Evolutionary conservation across 2,797 vertebrate genomes (phyloP).

Genomic region (Lindbergichthys nudifrons): DNA sequence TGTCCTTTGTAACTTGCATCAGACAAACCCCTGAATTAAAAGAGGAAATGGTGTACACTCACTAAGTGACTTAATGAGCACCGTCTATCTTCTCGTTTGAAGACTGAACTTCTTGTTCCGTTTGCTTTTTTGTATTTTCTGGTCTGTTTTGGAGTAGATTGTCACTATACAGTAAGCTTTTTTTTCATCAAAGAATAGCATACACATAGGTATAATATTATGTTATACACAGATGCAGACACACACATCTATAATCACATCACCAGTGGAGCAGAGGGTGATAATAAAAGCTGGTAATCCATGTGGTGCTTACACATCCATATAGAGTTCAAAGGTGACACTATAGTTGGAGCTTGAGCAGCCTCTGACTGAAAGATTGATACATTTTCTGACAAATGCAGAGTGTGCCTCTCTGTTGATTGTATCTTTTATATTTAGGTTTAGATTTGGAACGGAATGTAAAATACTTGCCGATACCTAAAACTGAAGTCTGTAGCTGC

Average conservation of each 20-base stretch:
- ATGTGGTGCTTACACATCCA: slow-evolving; percentile 70
- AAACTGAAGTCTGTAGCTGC: slow-evolving; percentile 7
- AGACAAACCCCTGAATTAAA: slow-evolving; percentile 84
- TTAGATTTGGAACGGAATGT: neutral
- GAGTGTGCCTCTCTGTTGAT: slow-evolving; percentile 1
- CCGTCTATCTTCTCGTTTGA: neutral
- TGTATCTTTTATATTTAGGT: neutral
- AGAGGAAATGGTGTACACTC: slow-evolving; percentile 82
- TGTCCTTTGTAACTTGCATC: slow-evolving; percentile 88
- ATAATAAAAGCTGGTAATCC: slow-evolving; percentile 74
- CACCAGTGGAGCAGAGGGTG: slow-evolving; percentile 55
- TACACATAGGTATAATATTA: slow-evolving; percentile 10
- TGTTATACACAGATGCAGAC: slow-evolving; percentile 21
- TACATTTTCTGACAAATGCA: slow-evolving; percentile 19
- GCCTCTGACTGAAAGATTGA: slow-evolving; percentile 42
- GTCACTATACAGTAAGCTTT: slow-evolving; percentile 68
- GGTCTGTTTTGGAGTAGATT: slow-evolving; percentile 3
- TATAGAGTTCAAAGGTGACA: slow-evolving; percentile 67
- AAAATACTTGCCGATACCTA: neutral
- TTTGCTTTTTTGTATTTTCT: slow-evolving; percentile 4
- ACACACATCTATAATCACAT: slow-evolving; percentile 55
- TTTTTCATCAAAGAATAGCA: slow-evolving; percentile 63
- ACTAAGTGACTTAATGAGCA: neutral
- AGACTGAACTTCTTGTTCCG: neutral
- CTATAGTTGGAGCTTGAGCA: slow-evolving; percentile 27